A percentile compares a stretch with the other conserved stretches of the same genome.
phyloP scores from a whole-genome alignment of 2,888 invertebrate species.

The Drosophila anomelani region DNA sequence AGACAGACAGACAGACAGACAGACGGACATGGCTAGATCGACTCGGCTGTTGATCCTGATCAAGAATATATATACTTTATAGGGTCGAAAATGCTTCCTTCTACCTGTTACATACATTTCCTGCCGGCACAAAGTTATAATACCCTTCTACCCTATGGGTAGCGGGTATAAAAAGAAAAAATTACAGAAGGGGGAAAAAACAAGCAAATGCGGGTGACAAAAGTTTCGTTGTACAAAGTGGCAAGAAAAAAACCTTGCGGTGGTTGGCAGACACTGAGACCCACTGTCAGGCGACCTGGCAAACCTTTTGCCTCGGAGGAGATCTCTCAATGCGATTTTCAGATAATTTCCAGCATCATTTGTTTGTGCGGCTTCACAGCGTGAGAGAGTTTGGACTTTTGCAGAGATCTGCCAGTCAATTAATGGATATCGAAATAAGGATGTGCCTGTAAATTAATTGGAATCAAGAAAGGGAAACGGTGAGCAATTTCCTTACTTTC shows the following conservation, averaged over 20 bases:
- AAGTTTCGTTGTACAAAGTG: constrained; percentile 54
- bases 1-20: too few relatives aligned
- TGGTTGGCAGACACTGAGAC: constrained; percentile 3
- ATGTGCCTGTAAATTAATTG: not conserved
- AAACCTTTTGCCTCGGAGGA: constrained; percentile 28
- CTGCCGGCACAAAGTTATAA: too few relatives aligned
- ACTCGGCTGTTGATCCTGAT: too few relatives aligned
- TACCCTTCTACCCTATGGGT: too few relatives aligned
- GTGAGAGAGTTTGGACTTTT: constrained; percentile 23
- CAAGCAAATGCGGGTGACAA: constrained; percentile 55
- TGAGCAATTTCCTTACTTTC: not conserved
- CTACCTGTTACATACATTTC: too few relatives aligned
- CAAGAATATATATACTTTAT: too few relatives aligned
- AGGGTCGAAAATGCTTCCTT: too few relatives aligned
- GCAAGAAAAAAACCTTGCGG: constrained; percentile 35
- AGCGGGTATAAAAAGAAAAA: constrained; percentile 4
- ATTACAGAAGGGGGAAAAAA: constrained; percentile 11
- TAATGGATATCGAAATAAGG: constrained; percentile 1
- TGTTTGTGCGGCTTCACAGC: constrained; percentile 16
- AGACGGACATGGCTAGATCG: too few relatives aligned
- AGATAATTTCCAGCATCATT: constrained; percentile 29
- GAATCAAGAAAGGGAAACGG: not conserved
- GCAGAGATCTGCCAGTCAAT: not conserved
- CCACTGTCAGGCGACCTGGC: constrained; percentile 27
- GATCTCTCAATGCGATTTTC: constrained; percentile 39